Base-by-base conservation (phyloP, 2,888 invertebrate species). In the Lycia hirtaria region DNA sequence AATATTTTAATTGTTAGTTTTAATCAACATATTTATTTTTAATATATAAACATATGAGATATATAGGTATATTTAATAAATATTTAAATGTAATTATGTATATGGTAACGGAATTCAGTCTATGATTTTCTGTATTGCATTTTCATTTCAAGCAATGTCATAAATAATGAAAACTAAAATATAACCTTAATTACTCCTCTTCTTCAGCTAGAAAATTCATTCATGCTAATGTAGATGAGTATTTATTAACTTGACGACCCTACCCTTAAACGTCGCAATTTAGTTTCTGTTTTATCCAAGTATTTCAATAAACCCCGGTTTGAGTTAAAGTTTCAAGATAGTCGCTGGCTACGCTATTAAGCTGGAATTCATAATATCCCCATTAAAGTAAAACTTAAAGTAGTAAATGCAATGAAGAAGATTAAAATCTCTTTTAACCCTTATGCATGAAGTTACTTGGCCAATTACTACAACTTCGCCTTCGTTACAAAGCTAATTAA, bases 381-480 rank as follows among this genome's bases (percentile, higher is more conserved):
- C 17, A 56, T 50, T 60, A 50, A 45, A 56, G 32, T 53, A 35
- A 32, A 50, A 15, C 47, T 50, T 40, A 26, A 52, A 49, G 24
- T 52, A 50, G 37, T 58, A 43, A 43, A 47, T 54, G 43, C 51
- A 50, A 53, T 41, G 49, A 57, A 53, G 41, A 54, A 56, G 61
- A 64, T 67, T 55, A 59, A 53, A 50, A 58, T 60, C 59, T 50
- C 44, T 38, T 51, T 61, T 54, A 56, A 47, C 50, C 56, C 56
- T 53, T 47, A 59, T 60, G 61, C 59, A 53, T 56, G 55, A 65
- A 60, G 52, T 62, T 53, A 48, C 59, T 56, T 60, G 65, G 58
- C 56, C 60, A 70, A 72, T 73, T 74, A 66, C 54, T 68, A 57
- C 52, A 64, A 71, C 63, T 71, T 67, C 61, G 52, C 49, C 63